These are phyloP conservation scores for Gasterosteus nipponicus DNA, from an alignment of 2,113 vertebrate species.

Conservation along the genomic window DNA sequence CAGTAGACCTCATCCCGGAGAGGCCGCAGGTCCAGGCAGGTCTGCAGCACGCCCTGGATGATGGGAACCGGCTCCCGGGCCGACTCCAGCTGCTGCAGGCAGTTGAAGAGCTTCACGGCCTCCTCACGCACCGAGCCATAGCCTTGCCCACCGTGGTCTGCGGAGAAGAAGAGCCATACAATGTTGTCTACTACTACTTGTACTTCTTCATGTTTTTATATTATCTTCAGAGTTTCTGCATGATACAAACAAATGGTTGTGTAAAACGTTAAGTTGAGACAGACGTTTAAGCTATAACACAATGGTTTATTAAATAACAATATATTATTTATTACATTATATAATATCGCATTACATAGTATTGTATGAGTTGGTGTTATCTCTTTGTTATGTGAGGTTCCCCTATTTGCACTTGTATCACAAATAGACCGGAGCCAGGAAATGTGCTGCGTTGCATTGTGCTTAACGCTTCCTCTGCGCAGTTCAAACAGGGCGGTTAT, in stretches of 20 bases:
- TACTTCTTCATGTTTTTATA: not conserved
- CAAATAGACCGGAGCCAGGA: not conserved
- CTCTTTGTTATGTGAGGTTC: not conserved
- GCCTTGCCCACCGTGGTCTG: constrained; percentile 83
- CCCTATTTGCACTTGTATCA: not conserved
- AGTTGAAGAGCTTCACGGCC: constrained; percentile 94
- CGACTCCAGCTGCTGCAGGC: constrained; percentile 93
- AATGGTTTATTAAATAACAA: not conserved
- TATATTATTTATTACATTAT: not conserved
- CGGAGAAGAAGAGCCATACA: not conserved
- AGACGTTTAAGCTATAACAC: not conserved
- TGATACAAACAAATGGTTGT: not conserved
- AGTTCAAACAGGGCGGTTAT: constrained; percentile 13
- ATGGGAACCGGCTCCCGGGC: constrained; percentile 88
- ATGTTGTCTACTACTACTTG: not conserved
- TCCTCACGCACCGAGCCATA: constrained; percentile 92
- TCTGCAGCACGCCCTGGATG: constrained; percentile 97
- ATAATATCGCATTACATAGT: not conserved
- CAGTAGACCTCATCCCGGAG: constrained; percentile 98
- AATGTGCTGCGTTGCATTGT: not conserved
- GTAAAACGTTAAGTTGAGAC: not conserved
- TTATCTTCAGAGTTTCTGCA: not conserved
- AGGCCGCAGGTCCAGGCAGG: constrained; percentile 92
- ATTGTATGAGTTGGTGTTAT: not conserved
- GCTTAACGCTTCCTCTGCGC: constrained; percentile 21